These are phyloP conservation scores for Apocrypta bakeri DNA, from an alignment of 1,140 invertebrate species.

Conservation along the genomic window DNA sequence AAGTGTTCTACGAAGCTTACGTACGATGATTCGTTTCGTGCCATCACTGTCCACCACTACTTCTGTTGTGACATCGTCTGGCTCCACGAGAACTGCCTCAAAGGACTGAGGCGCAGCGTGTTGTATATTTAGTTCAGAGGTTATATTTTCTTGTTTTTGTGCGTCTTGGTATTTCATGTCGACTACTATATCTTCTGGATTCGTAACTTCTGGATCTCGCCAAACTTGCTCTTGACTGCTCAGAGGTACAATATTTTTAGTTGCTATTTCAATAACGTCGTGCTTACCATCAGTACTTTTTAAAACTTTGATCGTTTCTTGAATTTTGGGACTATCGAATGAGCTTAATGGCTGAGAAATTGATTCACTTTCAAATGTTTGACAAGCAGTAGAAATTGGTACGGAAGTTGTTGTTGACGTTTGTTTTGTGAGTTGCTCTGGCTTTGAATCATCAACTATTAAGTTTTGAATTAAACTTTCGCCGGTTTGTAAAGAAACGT, in stretches of 20 bases:
- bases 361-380: constrained; percentile 59
- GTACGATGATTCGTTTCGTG: constrained; percentile 86
- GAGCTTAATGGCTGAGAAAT: constrained; percentile 25
- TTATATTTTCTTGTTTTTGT: constrained; percentile 72
- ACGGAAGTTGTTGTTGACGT: constrained; percentile 67
- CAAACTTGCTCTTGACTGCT: constrained; percentile 67
- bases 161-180: constrained; percentile 82
- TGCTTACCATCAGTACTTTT: constrained; percentile 81
- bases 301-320: constrained; percentile 82
- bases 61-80: constrained; percentile 85
- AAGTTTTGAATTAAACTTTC: constrained; percentile 65
- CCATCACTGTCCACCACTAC: constrained; percentile 87
- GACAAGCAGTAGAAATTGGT: constrained; percentile 54
- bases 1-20: constrained; percentile 74
- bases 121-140: constrained; percentile 79
- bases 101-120: constrained; percentile 83
- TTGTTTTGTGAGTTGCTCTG: constrained; percentile 59
- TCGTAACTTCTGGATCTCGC: constrained; percentile 40
- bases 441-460: constrained; percentile 57
- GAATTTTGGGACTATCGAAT: constrained; percentile 53
- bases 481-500: constrained; percentile 71
- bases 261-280: constrained; percentile 86
- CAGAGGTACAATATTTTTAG: constrained; percentile 75
- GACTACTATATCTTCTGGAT: constrained; percentile 78
- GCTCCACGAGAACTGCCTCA: constrained; percentile 85